phyloP scores from a whole-genome alignment of 1,140 invertebrate species.

The Ganaspis sp. region DNA sequence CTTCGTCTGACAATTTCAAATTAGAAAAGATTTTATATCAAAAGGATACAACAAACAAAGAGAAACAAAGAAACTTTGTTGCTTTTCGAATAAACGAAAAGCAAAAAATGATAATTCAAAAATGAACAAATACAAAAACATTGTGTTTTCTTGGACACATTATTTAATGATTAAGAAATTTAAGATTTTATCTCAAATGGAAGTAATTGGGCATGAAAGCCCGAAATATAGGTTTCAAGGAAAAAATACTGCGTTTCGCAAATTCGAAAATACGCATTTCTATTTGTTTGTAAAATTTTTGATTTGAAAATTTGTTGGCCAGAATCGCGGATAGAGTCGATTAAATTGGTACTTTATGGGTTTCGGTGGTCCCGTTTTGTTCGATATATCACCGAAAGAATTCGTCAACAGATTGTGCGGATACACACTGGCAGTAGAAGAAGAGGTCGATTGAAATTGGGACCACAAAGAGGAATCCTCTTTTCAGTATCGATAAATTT shows the following conservation, averaged over 20 bases:
- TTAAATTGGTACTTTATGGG: conserved; percentile 31
- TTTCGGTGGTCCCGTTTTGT: conserved; percentile 31
- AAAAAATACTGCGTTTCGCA: no score
- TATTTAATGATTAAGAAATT: no score
- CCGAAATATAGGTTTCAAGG: no score
- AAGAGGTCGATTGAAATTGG: conserved; percentile 1
- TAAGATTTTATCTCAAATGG: no score
- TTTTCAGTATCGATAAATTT: conserved; percentile 5
- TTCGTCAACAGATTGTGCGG: conserved; percentile 5
- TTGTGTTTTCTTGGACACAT: no score
- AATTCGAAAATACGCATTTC: not conserved
- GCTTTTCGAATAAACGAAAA: no score
- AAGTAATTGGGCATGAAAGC: no score
- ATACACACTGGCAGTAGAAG: conserved; percentile 1
- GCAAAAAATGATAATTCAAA: no score
- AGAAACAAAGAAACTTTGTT: no score
- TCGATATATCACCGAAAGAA: conserved; percentile 22
- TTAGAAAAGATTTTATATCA: no score
- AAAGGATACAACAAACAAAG: no score
- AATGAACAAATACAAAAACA: no score
- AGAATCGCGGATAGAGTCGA: not conserved
- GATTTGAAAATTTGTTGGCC: not conserved
- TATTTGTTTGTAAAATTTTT: not conserved
- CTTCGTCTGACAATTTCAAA: not conserved
- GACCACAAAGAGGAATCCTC: not conserved